These are phyloP conservation scores for Caenorhabditis macrosperma DNA, from an alignment of 2,888 invertebrate species.

Conservation along the genomic window DNA sequence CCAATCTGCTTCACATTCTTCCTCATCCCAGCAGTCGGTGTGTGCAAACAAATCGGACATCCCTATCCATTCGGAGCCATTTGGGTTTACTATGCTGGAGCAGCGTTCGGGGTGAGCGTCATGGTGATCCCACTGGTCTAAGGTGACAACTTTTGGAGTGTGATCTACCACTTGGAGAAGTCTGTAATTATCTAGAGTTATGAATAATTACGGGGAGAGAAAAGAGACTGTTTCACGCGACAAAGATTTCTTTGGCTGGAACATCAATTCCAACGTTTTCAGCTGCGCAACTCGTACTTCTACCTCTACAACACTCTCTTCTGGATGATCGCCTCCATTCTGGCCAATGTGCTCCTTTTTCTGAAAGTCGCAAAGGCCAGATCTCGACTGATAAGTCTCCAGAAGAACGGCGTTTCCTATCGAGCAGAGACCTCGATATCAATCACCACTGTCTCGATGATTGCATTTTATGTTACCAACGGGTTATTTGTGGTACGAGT, in stretches of 20 bases:
- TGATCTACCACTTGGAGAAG: too few species aligned
- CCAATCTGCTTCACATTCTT: constrained; percentile 39
- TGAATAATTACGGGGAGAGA: too few species aligned
- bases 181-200: too few species aligned
- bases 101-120: too few species aligned
- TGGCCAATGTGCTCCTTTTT: constrained; percentile 16
- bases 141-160: too few species aligned
- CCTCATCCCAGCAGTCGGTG: constrained; percentile 33
- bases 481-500: constrained; percentile 29
- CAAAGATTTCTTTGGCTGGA: too few species aligned
- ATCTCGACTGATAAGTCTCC: constrained; percentile 13
- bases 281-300: constrained; percentile 33
- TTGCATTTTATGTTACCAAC: constrained; percentile 30
- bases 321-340: constrained; percentile 19
- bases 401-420: constrained; percentile 12
- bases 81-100: constrained; percentile 16
- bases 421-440: constrained; percentile 27
- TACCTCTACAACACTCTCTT: constrained; percentile 17
- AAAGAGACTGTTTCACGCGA: too few species aligned
- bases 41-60: constrained; percentile 11
- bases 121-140: neutral
- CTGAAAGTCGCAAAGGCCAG: constrained; percentile 6
- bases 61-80: constrained; percentile 32
- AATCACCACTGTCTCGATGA: constrained; percentile 32
- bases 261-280: too few species aligned